These are phyloP conservation scores for Eugnorisma glareosa DNA, from an alignment of 2,888 invertebrate species.

Conservation along the genomic window DNA sequence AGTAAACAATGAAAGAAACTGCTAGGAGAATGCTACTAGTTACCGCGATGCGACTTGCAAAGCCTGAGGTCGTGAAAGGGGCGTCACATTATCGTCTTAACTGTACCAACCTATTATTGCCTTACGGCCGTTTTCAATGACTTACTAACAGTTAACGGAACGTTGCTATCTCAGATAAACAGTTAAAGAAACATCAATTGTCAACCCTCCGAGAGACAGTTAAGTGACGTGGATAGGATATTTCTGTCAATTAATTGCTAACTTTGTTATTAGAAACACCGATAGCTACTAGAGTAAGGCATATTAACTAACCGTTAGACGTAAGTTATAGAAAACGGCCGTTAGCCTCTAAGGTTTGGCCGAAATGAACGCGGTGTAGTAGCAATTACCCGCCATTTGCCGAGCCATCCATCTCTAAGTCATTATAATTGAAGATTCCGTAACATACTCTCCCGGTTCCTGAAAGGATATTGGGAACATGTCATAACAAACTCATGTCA, in stretches of 20 bases:
- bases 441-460: neutral
- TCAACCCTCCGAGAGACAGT: too few species aligned
- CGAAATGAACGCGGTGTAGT: neutral
- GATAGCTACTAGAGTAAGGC: too few species aligned
- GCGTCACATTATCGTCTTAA: neutral
- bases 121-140: too few species aligned
- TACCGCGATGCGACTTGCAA: neutral
- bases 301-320: too few species aligned
- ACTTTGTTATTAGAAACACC: too few species aligned
- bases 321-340: too few species aligned
- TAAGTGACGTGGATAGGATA: too few species aligned
- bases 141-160: too few species aligned
- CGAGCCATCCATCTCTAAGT: neutral
- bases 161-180: too few species aligned
- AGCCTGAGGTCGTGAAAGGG: neutral
- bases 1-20: neutral
- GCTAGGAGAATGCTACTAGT: neutral
- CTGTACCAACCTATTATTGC: neutral
- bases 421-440: conserved; percentile 13
- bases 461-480: neutral
- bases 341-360: neutral
- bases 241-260: too few species aligned
- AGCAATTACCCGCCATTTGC: neutral
- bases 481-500: conserved; percentile 13
- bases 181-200: too few species aligned